phyloP scores from a whole-genome alignment of 2,797 vertebrate species.

The Paguma larvata region DNA sequence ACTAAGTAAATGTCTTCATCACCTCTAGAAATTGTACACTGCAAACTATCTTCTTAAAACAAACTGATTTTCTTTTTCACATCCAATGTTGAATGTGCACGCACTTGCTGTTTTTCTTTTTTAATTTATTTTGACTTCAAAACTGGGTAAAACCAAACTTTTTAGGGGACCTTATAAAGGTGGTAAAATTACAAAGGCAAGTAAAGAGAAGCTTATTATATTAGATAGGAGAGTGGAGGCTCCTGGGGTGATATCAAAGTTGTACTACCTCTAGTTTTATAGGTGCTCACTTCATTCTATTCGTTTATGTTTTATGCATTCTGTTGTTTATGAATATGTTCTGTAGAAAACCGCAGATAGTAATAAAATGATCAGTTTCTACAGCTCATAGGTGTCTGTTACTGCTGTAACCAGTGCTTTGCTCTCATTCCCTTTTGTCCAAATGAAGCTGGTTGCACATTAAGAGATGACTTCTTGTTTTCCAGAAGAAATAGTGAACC shows the following conservation, averaged over 20 bases:
- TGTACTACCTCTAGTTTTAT: not conserved
- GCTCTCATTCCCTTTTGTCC: not conserved
- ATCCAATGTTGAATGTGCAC: not conserved
- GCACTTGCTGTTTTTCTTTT: not conserved
- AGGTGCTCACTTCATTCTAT: not conserved
- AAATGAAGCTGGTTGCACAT: not conserved
- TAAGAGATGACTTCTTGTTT: conserved; percentile 6
- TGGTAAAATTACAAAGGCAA: not conserved
- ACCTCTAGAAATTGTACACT: not conserved
- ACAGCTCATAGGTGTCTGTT: not conserved
- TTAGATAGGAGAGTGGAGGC: not conserved
- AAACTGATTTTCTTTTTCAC: not conserved
- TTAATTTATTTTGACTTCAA: conserved; percentile 1
- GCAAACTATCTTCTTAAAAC: not conserved
- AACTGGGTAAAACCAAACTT: not conserved
- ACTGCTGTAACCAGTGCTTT: not conserved
- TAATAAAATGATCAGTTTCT: not conserved
- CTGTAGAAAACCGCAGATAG: not conserved
- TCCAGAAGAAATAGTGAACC: not conserved
- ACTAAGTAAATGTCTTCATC: not conserved
- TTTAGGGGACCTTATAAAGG: not conserved
- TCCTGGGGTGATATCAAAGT: not conserved
- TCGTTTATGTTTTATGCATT: not conserved
- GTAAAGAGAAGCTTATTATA: not conserved
- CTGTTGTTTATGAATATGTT: not conserved